Base-by-base conservation (phyloP, 2,797 vertebrate genomes). In the Hydrophis major region DNA sequence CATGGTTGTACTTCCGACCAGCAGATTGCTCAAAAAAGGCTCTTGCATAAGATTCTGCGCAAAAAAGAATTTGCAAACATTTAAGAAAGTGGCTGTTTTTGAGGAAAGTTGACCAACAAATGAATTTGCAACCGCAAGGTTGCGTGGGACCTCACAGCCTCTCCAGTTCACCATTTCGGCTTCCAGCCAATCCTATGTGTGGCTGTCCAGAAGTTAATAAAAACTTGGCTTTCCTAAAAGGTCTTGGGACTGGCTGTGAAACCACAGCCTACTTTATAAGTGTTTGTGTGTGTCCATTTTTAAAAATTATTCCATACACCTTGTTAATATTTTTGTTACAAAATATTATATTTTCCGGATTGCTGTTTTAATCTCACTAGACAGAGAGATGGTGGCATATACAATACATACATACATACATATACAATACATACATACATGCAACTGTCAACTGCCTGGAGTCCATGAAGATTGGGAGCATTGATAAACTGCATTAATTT, bases 21-120 rank as follows among this genome's bases (percentile, higher is more conserved):
- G 5, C 7, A 13, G 50, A 4, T 0, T 2, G 0, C 50, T 87
- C 18, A 57, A 50, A 66, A 91, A 14, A 1, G 4, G 0, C 1
- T 66, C 89, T 91, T 89, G 57, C 0, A 0, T 89, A 63, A 93
- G 28, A 5, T 56, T 55, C 53, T 7, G 22, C 12, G 3, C 25
- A 86, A 37, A 18, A 14, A 56, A 37, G 18, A 59, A 92, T 69
- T 59, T 12, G 13, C 14, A 50, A 55, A 5, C 1, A 7, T 89
- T 28, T 78, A 22, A 14, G 3, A 12, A 13, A 0, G 6, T 4
- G 47, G 1, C 32, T 5, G 2, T 16, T 18, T 16, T 63, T 28
- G 32, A 50, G 8, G n/a, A 37, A 74, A 42, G 32, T 37, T 91
- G 37, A 13, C 4, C 47, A 56, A 87, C 18, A 11, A 88, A 8